A percentile compares a stretch with the other conserved stretches of the same genome.
phyloP scores from a whole-genome alignment of 2,113 vertebrate genomes.

The Microcebus lehilahytsara region DNA sequence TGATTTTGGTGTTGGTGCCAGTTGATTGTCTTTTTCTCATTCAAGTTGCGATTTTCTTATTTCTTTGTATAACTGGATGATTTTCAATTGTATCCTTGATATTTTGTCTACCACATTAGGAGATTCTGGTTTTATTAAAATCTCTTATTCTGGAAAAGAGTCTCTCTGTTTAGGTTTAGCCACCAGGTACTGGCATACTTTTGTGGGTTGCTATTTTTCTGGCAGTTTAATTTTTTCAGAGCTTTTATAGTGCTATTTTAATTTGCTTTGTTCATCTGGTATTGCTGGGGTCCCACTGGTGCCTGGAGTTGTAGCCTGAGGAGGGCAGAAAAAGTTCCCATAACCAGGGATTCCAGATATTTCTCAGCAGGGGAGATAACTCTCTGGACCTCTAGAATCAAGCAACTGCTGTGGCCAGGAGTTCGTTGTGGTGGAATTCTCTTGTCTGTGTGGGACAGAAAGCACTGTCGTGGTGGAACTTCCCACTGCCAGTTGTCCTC shows the following conservation, averaged over 20 bases:
- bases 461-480: background rate
- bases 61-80: background rate
- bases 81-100: background rate
- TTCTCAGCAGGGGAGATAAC: background rate
- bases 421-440: background rate
- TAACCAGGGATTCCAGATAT: background rate
- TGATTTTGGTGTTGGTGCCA: background rate
- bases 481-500: background rate
- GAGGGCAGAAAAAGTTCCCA: background rate
- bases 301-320: background rate
- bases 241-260: background rate
- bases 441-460: background rate
- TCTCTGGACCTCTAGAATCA: background rate
- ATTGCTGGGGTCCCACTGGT: background rate
- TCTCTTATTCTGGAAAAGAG: background rate
- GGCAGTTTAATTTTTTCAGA: background rate
- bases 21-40: background rate
- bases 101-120: background rate
- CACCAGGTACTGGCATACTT: background rate
- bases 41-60: background rate
- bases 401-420: background rate
- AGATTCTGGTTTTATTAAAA: background rate
- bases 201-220: background rate
- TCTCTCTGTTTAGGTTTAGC: background rate
- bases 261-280: background rate